phyloP scores from a whole-genome alignment of 1,140 invertebrate genomes.

The Leptinotarsa texana region DNA sequence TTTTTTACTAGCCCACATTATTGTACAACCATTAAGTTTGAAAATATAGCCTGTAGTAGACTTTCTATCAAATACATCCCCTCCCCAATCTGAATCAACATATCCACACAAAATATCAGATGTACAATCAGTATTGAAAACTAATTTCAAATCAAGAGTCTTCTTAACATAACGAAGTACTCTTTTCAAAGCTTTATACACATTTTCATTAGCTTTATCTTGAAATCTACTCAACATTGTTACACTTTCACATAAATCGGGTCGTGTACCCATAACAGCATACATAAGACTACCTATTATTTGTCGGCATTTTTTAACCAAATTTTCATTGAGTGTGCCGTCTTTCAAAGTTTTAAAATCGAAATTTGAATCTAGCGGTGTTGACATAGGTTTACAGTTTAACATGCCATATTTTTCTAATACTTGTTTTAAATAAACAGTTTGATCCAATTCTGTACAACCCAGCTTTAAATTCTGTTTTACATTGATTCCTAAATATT shows the following conservation, averaged over 20 bases:
- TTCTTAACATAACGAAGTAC: neutral
- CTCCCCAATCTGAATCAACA: conserved; percentile 56
- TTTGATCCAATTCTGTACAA: conserved; percentile 24
- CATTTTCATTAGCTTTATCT: conserved; percentile 4
- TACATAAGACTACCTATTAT: conserved; percentile 5
- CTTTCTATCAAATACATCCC: conserved; percentile 48
- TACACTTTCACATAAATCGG: conserved; percentile 7
- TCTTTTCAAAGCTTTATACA: neutral
- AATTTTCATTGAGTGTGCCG: conserved; percentile 47
- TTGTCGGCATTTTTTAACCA: neutral
- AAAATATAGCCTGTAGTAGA: conserved; percentile 54
- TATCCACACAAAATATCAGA: conserved; percentile 36
- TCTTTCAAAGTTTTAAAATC: conserved; percentile 28
- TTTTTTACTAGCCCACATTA: conserved; percentile 38
- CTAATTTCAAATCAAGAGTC: neutral
- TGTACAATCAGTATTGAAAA: neutral
- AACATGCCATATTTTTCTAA: conserved; percentile 20
- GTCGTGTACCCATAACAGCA: conserved; percentile 4
- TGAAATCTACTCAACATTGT: conserved; percentile 8
- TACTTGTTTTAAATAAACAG: conserved; percentile 24
- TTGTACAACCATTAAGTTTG: conserved; percentile 35
- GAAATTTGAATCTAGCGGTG: conserved; percentile 26
- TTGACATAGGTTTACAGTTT: conserved; percentile 31
- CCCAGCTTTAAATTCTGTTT: conserved; percentile 26
- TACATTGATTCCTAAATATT: conserved; percentile 30